Base-by-base conservation (phyloP, 2,888 invertebrate genomes). In the Tetramorium bicarinatum region DNA sequence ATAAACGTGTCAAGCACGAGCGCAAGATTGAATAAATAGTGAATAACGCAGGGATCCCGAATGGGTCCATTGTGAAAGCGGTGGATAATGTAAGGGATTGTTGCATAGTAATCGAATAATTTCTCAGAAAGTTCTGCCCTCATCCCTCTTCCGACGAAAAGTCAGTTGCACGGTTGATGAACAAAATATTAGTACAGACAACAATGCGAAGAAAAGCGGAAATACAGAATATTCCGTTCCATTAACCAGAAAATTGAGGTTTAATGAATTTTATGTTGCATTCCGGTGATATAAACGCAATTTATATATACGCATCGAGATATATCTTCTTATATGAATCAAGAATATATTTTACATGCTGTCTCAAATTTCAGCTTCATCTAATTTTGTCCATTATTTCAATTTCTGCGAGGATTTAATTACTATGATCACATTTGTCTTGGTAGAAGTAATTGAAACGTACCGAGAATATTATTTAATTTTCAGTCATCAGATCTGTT, bases 11-110 rank as follows among this genome's bases (percentile, higher is more conserved):
- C 59, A 59, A 41, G 11, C 59, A 59, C 41, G 52, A n/a, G 18
- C 38, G 0, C 66, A n/a, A 25, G 77, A 77, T 77, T 54, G 54
- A 77, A 77, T 77, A 67, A 77, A 77, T 77, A 54, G 25, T 67
- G 41, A 41, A 54, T 77, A 66, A 54, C 11, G 61, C 29, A 15
- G 13, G 52, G n/a, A 54, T 77, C 8, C 25, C 34, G 38, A 54
- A 77, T n/a, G 4, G 66, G 25, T 76, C 54, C 52, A 29, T 77
- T 67, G 76, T 41, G n/a, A n/a, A 13, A 7, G 9, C 34, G 21
- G 13, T 18, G 52, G 38, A 41, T 52, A 8, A 38, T 4, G 15
- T 13, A 11, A 52, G 41, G 13, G 9, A 15, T 29, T 13, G 54
- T 29, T 54, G 8, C 41, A 4, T 4, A 34, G 25, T 77, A 66